Percentiles rank a stretch among this genome's conserved stretches.
Conservation (phyloP, 2,797 vertebrate species). For the Melanotaenia maccullochi region DNA sequence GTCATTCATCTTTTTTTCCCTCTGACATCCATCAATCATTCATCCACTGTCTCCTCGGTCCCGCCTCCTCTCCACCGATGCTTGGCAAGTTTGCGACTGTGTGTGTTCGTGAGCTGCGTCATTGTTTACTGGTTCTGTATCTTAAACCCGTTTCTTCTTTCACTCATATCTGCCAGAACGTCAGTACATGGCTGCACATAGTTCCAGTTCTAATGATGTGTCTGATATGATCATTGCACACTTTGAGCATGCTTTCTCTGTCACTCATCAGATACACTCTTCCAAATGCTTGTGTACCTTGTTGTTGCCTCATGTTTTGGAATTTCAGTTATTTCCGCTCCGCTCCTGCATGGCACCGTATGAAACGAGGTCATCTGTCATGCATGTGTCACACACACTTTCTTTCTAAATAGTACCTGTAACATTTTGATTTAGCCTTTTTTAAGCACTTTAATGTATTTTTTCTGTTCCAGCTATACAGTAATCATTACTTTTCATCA, state of each 20-base stretch:
- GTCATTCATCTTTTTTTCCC: conserved; percentile 20
- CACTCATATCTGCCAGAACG: conserved; percentile 23
- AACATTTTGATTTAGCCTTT: not conserved
- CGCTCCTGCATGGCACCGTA: conserved; percentile 60
- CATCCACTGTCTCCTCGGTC: conserved; percentile 12
- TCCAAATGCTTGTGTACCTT: conserved; percentile 9
- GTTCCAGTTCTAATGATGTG: conserved; percentile 45
- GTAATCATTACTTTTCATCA: not conserved
- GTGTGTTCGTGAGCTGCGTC: conserved; percentile 14
- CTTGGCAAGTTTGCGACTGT: conserved; percentile 2
- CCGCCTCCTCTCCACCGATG: conserved; percentile 26
- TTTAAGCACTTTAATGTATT: not conserved
- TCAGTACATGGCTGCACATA: conserved; percentile 30
- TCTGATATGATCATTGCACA: conserved; percentile 45
- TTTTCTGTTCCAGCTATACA: not conserved
- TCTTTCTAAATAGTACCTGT: conserved; percentile 11
- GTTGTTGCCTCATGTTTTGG: conserved; percentile 36
- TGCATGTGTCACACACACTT: conserved; percentile 51
- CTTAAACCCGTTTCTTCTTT: conserved; percentile 21
- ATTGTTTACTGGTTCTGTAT: conserved; percentile 12
- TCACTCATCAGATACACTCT: conserved; percentile 43
- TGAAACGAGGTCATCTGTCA: conserved; percentile 28
- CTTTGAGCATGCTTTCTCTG: conserved; percentile 60
- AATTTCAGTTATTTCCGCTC: conserved; percentile 44
- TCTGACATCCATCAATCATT: conserved; percentile 32